A percentile compares a stretch with the other conserved stretches of the same genome.
Evolutionary conservation across 2,797 vertebrate genomes (phyloP).

Genomic region (Sebastolobus altivelis): DNA sequence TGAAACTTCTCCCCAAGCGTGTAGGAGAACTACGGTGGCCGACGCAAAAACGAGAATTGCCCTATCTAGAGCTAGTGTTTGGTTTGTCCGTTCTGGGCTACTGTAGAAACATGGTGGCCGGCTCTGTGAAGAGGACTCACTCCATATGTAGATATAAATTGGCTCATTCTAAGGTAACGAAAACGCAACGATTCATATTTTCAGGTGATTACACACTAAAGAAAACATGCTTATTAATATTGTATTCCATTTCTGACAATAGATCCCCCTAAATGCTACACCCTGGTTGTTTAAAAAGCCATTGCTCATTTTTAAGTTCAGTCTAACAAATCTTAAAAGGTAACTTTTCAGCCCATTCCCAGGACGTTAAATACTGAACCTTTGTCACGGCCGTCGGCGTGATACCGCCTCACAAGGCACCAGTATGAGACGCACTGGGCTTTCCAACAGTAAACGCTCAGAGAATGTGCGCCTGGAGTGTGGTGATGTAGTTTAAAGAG

Average conservation of each 20-base stretch:
- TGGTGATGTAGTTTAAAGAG: too few relatives aligned
- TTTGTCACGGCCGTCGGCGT: too few relatives aligned
- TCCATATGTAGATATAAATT: background rate
- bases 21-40: background rate
- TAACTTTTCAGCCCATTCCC: too few relatives aligned
- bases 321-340: background rate
- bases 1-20: background rate
- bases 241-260: too few relatives aligned
- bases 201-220: background rate
- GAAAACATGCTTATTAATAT: background rate
- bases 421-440: too few relatives aligned
- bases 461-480: too few relatives aligned
- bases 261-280: too few relatives aligned
- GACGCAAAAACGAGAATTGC: background rate
- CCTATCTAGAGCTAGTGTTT: background rate
- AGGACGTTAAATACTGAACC: too few relatives aligned
- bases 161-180: background rate
- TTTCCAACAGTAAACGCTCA: too few relatives aligned
- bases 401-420: too few relatives aligned
- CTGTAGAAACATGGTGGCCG: background rate
- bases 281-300: background rate
- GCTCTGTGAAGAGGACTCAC: background rate
- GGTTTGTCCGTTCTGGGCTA: background rate
- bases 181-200: background rate
- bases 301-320: background rate